These are phyloP conservation scores for fruit fly (Drosophila melanogaster) DNA, from an alignment of 1,140 invertebrate species.

Conservation along the genomic window DNA sequence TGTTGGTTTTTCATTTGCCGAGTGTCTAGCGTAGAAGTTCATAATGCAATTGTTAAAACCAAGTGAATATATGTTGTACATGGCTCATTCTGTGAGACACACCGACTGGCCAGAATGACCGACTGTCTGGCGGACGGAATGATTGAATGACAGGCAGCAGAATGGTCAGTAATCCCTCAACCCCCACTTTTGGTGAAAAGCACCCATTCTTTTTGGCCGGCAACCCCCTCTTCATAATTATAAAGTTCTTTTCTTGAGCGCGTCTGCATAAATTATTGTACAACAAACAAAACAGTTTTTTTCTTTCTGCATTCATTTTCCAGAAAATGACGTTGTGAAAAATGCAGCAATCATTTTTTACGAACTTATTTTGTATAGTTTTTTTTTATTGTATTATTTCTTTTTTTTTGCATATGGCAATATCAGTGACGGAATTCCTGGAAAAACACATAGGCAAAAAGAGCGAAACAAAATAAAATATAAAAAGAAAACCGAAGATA, in stretches of 20 bases:
- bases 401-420: constrained; percentile 37
- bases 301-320: constrained; percentile 63
- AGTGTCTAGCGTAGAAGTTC: not conserved
- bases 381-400: constrained; percentile 26
- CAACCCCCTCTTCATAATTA: constrained; percentile 26
- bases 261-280: constrained; percentile 79
- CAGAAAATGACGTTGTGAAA: constrained; percentile 79
- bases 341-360: constrained; percentile 71
- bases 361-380: constrained; percentile 38
- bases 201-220: not conserved
- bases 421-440: constrained; percentile 80
- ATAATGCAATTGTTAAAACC: not conserved
- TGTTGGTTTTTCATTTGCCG: too few species aligned
- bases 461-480: constrained; percentile 12
- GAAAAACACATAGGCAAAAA: constrained; percentile 76
- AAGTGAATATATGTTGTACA: constrained; percentile 4
- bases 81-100: constrained; percentile 14
- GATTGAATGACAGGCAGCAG: constrained; percentile 38
- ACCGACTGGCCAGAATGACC: constrained; percentile 19
- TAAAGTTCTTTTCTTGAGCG: constrained; percentile 54
- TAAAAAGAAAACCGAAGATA: constrained; percentile 28
- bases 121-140: constrained; percentile 14
- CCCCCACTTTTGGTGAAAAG: not conserved
- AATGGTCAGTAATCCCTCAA: constrained; percentile 28
- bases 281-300: constrained; percentile 72